Base-by-base conservation (phyloP, 2,113 vertebrate genomes). In the Rhodinocichla rosea region DNA sequence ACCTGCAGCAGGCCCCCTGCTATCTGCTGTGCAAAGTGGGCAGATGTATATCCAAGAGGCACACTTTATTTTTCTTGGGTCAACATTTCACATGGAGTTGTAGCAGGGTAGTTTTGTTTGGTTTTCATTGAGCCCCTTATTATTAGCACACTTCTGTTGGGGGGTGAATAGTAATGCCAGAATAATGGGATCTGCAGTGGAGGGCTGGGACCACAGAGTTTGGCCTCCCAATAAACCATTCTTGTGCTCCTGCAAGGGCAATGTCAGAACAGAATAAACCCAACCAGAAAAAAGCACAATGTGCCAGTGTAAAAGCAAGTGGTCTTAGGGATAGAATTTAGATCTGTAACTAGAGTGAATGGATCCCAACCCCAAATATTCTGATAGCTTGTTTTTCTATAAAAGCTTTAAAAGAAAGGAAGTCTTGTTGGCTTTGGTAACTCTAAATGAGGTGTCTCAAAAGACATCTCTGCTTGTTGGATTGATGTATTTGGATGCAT, bases 21-120 rank as follows among this genome's bases (percentile, higher is more conserved):
- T 97, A 90, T 92, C 90, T 67, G 63, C 90, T 74, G 28, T 83
- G 90, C 70, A 49, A 77, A 83, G 82, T 77, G 76, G 94, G 68
- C 93, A 92, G 76, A 78, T 85, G 79, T 52, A 8, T 74, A 42
- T 60, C 12, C 3, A 86, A 67, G 79, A 92, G 53, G 35, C n/a
- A 81, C 11, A 1, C 78, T 94, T 74, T 79, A 89, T 96, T 91
- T 94, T 94, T 80, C 92, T 44, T 96, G 64, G 68, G 93, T 96
- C 92, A 96, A 78, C 80, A 96, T 94, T 95, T 83, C 71, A 49
- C 22, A 2, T 17, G 39, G 71, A 83, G 33, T 71, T 92, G 30
- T 76, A 59, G 69, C 45, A 88, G 63, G 39, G 39, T n/a, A 74
- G 47, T 71, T 84, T 76, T 87, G 87, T 94, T 97, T 91, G 77